Base-by-base conservation (phyloP, 2,888 invertebrate species). In the Ormyrus nitidulus region DNA sequence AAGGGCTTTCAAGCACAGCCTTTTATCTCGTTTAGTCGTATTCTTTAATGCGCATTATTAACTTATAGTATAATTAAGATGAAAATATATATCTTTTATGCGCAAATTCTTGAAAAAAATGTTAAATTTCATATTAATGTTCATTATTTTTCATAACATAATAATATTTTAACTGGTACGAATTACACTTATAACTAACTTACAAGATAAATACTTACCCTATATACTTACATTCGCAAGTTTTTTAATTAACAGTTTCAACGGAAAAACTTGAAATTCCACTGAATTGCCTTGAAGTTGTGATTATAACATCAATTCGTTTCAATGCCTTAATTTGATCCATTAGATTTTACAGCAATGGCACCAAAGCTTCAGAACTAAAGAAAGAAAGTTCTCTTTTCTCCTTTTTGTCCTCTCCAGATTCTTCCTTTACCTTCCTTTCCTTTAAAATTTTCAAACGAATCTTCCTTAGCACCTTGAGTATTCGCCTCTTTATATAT, bases 241-340 rank as follows among this genome's bases (percentile, higher is more conserved):
- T 19, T 19, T 19, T 19, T 19, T 19, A 19, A 19, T 19, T 19
- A 19, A 19, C 19, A 19, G 19, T 10, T 10, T 9, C 10, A 34
- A 61, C 10, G 5, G 46, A 9, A 44, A 44, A 44, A 5, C n/a
- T 11, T 56, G 54, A 13, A 69, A 69, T 69, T 58, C 48, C 69
- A 13, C 46, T 13, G 13, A 56, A 48, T 83, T 79, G 83, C 78
- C 82, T 82, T 82, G 82, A 83, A 84, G 83, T 74, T 76, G 76
- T 80, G 83, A 84, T 84, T 83, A 83, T 83, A 82, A 81, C 82
- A 82, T 83, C 83, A 82, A 81, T 79, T 83, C 83, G 77, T 83
- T 83, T 81, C 83, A 83, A 81, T 80, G 48, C 79, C 80, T 83
- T 84, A 82, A 83, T 84, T 81, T 81, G 82, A 83, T 83, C 83